Conservation (phyloP, 2,113 vertebrate genomes). For the Albula glossodonta region DNA sequence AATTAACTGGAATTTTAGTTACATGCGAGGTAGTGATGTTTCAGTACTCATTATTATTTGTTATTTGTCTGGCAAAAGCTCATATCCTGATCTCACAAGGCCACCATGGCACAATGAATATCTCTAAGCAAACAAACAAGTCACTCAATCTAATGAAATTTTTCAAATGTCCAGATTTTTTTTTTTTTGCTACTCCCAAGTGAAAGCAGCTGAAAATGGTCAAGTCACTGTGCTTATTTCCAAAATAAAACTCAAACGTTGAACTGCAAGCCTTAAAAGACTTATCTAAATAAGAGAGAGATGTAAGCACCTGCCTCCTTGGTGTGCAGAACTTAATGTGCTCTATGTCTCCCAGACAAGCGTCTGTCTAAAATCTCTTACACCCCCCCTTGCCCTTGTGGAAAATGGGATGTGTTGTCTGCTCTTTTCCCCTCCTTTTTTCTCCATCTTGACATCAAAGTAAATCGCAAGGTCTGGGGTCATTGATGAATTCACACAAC, state of each 20-base stretch:
- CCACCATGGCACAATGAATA: neutral
- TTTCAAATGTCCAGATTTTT: neutral
- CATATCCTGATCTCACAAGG: neutral
- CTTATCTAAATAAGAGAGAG: neutral
- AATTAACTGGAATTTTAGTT: neutral
- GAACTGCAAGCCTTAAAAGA: neutral
- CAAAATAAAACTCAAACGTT: neutral
- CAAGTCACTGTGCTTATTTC: neutral
- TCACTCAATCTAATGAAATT: neutral
- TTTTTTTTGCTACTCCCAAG: neutral
- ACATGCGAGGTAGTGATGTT: neutral
- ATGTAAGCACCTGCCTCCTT: neutral
- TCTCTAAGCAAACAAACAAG: neutral
- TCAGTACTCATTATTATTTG: neutral
- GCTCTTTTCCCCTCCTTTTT: conserved; percentile 7
- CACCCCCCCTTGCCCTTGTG: conserved; percentile 9
- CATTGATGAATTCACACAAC: conserved; percentile 19
- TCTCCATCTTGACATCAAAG: conserved; percentile 30
- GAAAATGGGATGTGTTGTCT: neutral
- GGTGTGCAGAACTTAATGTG: neutral
- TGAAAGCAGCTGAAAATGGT: neutral
- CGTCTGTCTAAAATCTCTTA: neutral
- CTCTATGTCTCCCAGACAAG: neutral
- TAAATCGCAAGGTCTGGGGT: conserved; percentile 23
- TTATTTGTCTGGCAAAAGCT: neutral